Conservation (phyloP, 2,797 vertebrate species). For the Sebastes nivosus region DNA sequence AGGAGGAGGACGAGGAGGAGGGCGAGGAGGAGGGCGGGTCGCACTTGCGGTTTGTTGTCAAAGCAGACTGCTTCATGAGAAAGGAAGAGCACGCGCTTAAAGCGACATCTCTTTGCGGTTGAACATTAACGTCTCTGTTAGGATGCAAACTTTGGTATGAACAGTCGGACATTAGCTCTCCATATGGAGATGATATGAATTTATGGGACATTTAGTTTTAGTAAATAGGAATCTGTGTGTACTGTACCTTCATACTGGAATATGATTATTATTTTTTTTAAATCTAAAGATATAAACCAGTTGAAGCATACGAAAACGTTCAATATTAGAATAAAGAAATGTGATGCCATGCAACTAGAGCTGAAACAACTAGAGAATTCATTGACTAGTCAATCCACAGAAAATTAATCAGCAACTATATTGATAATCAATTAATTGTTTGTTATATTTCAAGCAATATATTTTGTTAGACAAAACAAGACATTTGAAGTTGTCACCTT, state of each 20-base stretch:
- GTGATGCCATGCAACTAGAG: not conserved
- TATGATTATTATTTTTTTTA: not conserved
- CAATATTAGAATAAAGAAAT: not conserved
- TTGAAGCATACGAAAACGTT: not conserved
- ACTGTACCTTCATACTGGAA: not conserved
- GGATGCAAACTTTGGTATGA: not conserved
- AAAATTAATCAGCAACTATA: too few relatives aligned
- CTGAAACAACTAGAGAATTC: too few relatives aligned
- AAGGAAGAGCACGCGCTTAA: conserved; percentile 28
- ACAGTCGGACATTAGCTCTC: not conserved
- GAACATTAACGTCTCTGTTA: conserved; percentile 6
- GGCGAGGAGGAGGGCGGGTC: conserved; percentile 65
- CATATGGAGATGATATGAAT: too few relatives aligned
- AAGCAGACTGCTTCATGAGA: conserved; percentile 49
- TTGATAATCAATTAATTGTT: too few relatives aligned
- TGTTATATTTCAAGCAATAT: too few relatives aligned
- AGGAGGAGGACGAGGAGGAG: conserved; percentile 54
- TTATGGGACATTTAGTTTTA: not conserved
- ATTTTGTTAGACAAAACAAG: too few relatives aligned
- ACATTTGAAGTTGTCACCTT: too few relatives aligned
- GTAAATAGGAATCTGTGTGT: not conserved
- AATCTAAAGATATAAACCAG: too few relatives aligned
- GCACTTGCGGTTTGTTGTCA: conserved; percentile 70
- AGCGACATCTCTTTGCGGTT: conserved; percentile 7
- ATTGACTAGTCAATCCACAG: too few relatives aligned